Percentiles rank a stretch among this genome's conserved stretches.
Conservation (phyloP, 1,140 invertebrate species). For the Pogonomyrmex barbatus region DNA sequence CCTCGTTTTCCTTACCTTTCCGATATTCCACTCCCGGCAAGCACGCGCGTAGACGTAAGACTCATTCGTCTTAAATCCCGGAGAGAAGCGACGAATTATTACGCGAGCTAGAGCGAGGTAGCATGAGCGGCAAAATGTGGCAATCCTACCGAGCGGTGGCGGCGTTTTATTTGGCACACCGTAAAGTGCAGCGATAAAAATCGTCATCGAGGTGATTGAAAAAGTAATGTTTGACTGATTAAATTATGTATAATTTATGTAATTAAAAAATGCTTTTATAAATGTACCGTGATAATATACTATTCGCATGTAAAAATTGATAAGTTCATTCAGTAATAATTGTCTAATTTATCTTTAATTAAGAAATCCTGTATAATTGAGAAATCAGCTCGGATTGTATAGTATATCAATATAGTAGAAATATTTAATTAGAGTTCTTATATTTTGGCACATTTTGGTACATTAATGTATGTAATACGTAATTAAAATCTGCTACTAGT, state of each 20-base stretch:
- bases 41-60: slow-evolving; percentile 72
- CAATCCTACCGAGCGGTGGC: slow-evolving; percentile 26
- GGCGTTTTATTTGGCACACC: slow-evolving; percentile 15
- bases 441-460: background rate
- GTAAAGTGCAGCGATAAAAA: slow-evolving; percentile 45
- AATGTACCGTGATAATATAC: background rate
- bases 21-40: slow-evolving; percentile 72
- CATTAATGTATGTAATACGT: background rate
- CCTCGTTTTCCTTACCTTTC: slow-evolving; percentile 76
- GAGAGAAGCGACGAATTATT: slow-evolving; percentile 69
- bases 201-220: background rate
- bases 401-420: background rate
- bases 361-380: slow-evolving; percentile 18
- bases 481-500: background rate
- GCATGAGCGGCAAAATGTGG: slow-evolving; percentile 38
- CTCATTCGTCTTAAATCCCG: slow-evolving; percentile 75
- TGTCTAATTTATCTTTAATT: background rate
- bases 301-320: background rate
- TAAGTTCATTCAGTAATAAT: background rate
- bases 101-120: slow-evolving; percentile 44
- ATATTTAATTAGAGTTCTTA: slow-evolving; percentile 20
- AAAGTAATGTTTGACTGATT: background rate
- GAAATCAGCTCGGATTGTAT: background rate
- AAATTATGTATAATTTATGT: background rate
- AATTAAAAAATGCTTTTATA: slow-evolving; percentile 24